These are phyloP conservation scores for Aphrocallistes beatrix DNA, from an alignment of 37 sponge, comb jelly and placozoan species.

Conservation along the genomic window DNA sequence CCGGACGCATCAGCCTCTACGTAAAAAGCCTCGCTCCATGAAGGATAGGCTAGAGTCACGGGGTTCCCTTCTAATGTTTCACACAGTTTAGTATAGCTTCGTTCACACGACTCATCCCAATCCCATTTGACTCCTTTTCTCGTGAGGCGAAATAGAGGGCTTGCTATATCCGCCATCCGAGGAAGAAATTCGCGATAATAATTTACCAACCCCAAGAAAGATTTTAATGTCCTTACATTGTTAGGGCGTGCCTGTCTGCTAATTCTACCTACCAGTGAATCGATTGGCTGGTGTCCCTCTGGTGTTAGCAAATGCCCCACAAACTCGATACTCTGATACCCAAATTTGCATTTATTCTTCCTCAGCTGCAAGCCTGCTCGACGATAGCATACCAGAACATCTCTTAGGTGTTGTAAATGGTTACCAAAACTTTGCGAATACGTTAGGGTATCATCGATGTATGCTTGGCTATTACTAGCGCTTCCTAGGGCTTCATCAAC, in stretches of 20 bases:
- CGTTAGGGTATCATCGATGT: not conserved
- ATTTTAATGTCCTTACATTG: not conserved
- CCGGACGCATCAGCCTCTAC: not conserved
- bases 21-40: not conserved
- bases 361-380: not conserved
- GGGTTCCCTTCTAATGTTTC: not conserved
- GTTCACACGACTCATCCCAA: not conserved
- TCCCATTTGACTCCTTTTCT: not conserved
- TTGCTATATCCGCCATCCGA: not conserved
- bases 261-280: not conserved
- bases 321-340: not conserved
- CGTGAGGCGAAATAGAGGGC: not conserved
- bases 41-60: not conserved
- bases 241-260: not conserved
- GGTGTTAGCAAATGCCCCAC: not conserved
- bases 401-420: not conserved
- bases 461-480: not conserved
- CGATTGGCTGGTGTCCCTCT: not conserved
- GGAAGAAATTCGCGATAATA: not conserved
- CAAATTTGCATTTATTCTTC: not conserved
- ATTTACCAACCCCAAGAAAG: no score
- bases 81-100: no score
- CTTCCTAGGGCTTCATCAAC: not conserved
- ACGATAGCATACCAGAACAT: not conserved
- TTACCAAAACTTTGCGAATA: not conserved